Conservation (phyloP, 2,797 vertebrate genomes). For the Microcaecilia unicolor region DNA sequence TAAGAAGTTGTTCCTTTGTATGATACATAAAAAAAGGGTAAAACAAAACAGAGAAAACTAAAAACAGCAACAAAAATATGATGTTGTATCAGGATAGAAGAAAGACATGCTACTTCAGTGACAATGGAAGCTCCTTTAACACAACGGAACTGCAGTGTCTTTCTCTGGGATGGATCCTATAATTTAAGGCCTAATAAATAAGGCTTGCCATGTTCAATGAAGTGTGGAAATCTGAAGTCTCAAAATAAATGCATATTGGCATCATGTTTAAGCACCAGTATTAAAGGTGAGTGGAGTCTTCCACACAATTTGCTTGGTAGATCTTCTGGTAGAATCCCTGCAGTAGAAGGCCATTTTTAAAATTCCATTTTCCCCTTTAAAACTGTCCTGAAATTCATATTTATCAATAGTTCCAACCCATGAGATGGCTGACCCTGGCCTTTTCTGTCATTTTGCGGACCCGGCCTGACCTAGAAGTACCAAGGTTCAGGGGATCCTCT, state of each 20-base stretch:
- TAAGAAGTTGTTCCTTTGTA: conserved; percentile 67
- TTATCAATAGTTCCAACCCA: conserved; percentile 94
- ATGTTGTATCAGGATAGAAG: conserved; percentile 40
- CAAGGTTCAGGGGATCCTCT: conserved; percentile 91
- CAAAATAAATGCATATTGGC: conserved; percentile 49
- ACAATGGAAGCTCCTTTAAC: conserved; percentile 49
- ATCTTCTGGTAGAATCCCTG: conserved; percentile 83
- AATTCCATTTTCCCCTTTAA: conserved; percentile 39
- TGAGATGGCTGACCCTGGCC: conserved; percentile 95
- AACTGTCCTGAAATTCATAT: conserved; percentile 20
- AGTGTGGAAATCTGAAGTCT: conserved; percentile 49
- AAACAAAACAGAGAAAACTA: too few species aligned
- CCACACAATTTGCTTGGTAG: conserved; percentile 55
- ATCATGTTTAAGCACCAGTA: conserved; percentile 66
- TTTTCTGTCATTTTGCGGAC: conserved; percentile 97
- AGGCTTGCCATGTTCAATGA: conserved; percentile 72
- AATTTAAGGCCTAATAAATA: conserved; percentile 69
- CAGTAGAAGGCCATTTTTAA: conserved; percentile 68
- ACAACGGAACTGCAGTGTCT: conserved; percentile 52
- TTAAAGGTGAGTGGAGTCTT: conserved; percentile 53
- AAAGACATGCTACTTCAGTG: conserved; percentile 42
- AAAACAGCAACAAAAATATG: conserved; percentile 20
- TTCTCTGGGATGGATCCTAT: conserved; percentile 30
- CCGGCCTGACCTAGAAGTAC: conserved; percentile 89
- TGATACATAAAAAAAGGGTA: conserved; percentile 51